A percentile compares a stretch with the other conserved stretches of the same genome.
Evolutionary conservation across 1,140 invertebrate genomes (phyloP).

Genomic region (Bombus balteatus): DNA sequence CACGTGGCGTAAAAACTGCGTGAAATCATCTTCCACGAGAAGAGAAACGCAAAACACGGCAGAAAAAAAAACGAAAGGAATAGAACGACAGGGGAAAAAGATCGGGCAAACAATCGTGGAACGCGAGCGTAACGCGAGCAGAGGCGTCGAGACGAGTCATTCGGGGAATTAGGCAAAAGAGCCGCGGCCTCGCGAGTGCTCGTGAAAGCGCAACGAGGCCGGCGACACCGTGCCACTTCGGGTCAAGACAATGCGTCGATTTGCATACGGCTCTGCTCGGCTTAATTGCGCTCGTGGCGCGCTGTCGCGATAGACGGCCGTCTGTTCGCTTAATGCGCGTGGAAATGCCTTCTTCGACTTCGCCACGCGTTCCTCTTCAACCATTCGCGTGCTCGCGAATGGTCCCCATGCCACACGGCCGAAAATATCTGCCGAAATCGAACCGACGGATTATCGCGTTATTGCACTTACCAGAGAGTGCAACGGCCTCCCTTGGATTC

Average conservation of each 20-base stretch:
- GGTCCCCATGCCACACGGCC: conserved; percentile 12
- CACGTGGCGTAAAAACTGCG: background rate
- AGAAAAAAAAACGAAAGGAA: background rate
- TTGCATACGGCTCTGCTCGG: conserved; percentile 59
- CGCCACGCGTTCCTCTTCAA: conserved; percentile 6
- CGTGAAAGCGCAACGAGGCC: conserved; percentile 47
- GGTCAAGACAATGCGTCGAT: conserved; percentile 65
- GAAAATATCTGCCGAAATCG: conserved; percentile 48
- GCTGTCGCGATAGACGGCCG: conserved; percentile 43
- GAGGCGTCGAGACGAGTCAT: background rate
- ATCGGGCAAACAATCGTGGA: background rate
- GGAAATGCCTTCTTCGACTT: conserved; percentile 17
- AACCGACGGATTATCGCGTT: conserved; percentile 44
- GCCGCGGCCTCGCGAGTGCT: conserved; percentile 1
- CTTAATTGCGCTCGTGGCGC: conserved; percentile 57
- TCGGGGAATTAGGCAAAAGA: conserved; percentile 6
- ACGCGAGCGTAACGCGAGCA: background rate
- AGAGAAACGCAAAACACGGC: background rate
- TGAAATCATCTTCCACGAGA: background rate
- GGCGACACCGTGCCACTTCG: conserved; percentile 51
- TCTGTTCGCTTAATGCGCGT: conserved; percentile 38
- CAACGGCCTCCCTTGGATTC: conserved; percentile 39
- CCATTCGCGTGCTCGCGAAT: background rate
- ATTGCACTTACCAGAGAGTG: conserved; percentile 42
- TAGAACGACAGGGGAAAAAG: background rate